Conservation (phyloP, 2,113 vertebrate species). For the Diglossa brunneiventris region DNA sequence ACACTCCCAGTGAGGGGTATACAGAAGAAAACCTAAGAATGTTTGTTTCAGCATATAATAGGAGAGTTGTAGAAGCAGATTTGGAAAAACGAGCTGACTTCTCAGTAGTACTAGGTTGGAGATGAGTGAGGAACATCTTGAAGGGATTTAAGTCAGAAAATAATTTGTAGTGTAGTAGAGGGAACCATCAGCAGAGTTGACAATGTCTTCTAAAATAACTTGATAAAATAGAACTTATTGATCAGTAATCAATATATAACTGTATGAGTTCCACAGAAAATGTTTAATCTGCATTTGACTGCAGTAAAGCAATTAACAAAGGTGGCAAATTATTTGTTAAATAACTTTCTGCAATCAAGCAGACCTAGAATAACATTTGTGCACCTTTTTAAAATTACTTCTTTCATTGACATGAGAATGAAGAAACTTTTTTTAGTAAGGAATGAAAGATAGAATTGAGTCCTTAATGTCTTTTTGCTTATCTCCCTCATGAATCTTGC, state of each 20-base stretch:
- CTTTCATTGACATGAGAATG: neutral
- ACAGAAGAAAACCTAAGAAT: neutral
- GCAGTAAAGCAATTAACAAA: neutral
- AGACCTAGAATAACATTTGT: neutral
- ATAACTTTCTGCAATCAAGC: neutral
- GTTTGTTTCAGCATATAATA: neutral
- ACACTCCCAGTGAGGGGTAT: neutral
- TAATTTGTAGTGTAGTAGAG: neutral
- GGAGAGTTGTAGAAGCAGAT: neutral
- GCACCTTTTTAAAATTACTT: neutral
- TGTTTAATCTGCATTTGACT: neutral
- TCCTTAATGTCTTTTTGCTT: neutral
- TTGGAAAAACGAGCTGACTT: neutral
- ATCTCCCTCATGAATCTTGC: neutral
- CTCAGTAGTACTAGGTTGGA: neutral
- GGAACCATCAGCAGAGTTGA: neutral
- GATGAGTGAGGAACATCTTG: neutral
- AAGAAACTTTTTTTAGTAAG: neutral
- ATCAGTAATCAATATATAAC: neutral
- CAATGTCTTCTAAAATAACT: neutral
- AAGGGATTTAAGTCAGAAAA: neutral
- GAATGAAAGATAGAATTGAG: neutral
- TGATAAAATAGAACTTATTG: neutral
- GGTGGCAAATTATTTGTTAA: neutral
- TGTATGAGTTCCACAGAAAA: neutral